Conservation (phyloP, 2,888 invertebrate genomes). For the Callimorpha dominula region DNA sequence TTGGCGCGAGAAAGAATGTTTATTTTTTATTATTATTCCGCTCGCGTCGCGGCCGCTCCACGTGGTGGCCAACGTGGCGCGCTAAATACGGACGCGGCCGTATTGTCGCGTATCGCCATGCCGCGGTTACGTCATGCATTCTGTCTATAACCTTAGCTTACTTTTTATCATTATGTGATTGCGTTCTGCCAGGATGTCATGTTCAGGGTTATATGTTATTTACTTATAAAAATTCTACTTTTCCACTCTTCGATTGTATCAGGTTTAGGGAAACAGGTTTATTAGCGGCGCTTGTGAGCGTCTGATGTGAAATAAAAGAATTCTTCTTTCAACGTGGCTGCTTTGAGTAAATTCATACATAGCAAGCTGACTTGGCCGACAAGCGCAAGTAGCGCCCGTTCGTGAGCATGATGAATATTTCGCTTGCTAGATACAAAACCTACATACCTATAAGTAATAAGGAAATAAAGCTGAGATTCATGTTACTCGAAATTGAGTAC, state of each 20-base stretch:
- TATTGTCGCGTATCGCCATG: conserved; percentile 49
- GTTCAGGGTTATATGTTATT: conserved; percentile 19
- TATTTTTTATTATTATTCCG: conserved; percentile 57
- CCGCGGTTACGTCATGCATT: conserved; percentile 45
- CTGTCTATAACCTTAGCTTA: conserved; percentile 34
- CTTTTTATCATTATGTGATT: conserved; percentile 36
- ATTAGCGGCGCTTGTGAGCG: conserved; percentile 18
- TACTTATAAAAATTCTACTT: conserved; percentile 6
- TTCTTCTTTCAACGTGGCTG: conserved; percentile 5
- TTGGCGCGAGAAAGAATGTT: conserved; percentile 50
- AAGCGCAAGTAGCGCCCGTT: neutral
- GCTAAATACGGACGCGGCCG: conserved; percentile 50
- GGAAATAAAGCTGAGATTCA: neutral
- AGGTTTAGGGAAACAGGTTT: conserved; percentile 32
- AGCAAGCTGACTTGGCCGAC: neutral
- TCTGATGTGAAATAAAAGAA: conserved; percentile 18
- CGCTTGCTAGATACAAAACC: neutral
- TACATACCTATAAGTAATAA: neutral
- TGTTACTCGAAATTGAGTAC: neutral
- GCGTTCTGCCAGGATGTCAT: conserved; percentile 26
- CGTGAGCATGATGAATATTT: neutral
- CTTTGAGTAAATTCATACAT: conserved; percentile 2
- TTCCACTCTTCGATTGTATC: neutral
- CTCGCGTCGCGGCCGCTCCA: conserved; percentile 49
- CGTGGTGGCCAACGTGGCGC: conserved; percentile 51